Evolutionary conservation across 2,888 invertebrate species (phyloP).

Genomic region (Lycophotia porphyrea): DNA sequence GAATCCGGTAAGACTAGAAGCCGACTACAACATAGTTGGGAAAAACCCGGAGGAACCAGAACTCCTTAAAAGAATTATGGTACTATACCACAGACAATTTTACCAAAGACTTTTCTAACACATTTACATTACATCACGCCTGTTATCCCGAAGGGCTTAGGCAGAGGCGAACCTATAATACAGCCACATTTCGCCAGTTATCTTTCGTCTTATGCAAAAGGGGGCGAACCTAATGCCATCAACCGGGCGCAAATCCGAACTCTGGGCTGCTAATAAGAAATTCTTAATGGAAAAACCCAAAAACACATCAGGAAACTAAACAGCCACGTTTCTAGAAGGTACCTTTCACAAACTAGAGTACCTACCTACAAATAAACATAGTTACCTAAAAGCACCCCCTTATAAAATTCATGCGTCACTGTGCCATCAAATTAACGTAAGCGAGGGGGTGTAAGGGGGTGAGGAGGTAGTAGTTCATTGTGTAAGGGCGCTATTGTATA

Average conservation of each 20-base stretch:
- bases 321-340: not conserved
- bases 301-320: not conserved
- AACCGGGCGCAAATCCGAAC: too few relatives aligned
- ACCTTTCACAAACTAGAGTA: not conserved
- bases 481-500: slow-evolving; percentile 39
- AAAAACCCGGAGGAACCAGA: too few relatives aligned
- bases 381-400: slow-evolving; percentile 27
- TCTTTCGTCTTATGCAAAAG: not conserved
- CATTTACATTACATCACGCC: too few relatives aligned
- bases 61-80: too few relatives aligned
- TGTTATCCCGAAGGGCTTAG: too few relatives aligned
- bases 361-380: slow-evolving; percentile 11
- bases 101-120: too few relatives aligned
- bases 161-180: too few relatives aligned
- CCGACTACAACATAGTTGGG: too few relatives aligned
- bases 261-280: not conserved
- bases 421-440: slow-evolving; percentile 56
- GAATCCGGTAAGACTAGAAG: too few relatives aligned
- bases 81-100: too few relatives aligned
- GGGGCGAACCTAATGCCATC: not conserved
- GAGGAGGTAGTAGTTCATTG: slow-evolving; percentile 29
- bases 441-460: not conserved
- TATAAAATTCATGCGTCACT: slow-evolving; percentile 54
- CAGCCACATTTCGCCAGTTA: not conserved
- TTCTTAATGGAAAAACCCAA: not conserved